A percentile compares a stretch with the other conserved stretches of the same genome.
These are phyloP conservation scores for Zaprionus gabonicus DNA, from an alignment of 1,140 invertebrate genomes.

Conservation along the genomic window DNA sequence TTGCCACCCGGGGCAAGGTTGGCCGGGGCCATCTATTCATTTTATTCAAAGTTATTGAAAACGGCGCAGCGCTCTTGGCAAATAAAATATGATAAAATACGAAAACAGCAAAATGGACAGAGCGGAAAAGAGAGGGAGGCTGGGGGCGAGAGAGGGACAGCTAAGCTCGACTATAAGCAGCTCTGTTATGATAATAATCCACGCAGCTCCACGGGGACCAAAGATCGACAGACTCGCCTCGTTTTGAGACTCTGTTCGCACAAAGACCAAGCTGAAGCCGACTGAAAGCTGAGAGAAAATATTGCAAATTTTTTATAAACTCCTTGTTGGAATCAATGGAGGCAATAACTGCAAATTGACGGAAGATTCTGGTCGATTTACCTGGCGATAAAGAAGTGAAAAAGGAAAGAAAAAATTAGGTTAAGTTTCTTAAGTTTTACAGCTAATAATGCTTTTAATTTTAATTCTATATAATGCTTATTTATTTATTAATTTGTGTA, in stretches of 20 bases:
- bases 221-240: slow-evolving; percentile 43
- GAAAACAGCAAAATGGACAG: slow-evolving; percentile 26
- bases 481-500: too few relatives aligned
- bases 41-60: slow-evolving; percentile 73
- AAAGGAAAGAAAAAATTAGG: neutral
- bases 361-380: neutral
- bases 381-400: neutral
- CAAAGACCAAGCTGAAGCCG: slow-evolving; percentile 1
- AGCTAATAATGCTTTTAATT: too few relatives aligned
- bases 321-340: neutral
- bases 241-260: neutral
- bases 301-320: slow-evolving; percentile 4
- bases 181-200: slow-evolving; percentile 41
- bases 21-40: slow-evolving; percentile 67
- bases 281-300: slow-evolving; percentile 12
- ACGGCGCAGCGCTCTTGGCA: slow-evolving; percentile 56
- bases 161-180: slow-evolving; percentile 33
- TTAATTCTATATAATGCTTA: too few relatives aligned
- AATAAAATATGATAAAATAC: slow-evolving; percentile 71
- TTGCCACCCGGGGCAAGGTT: slow-evolving; percentile 58
- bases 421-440: too few relatives aligned
- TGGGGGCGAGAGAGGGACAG: neutral
- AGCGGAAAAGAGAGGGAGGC: neutral
- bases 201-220: slow-evolving; percentile 40
- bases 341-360: neutral